Base-by-base conservation (phyloP, 1,140 invertebrate genomes). In the Cydia strobilella region DNA sequence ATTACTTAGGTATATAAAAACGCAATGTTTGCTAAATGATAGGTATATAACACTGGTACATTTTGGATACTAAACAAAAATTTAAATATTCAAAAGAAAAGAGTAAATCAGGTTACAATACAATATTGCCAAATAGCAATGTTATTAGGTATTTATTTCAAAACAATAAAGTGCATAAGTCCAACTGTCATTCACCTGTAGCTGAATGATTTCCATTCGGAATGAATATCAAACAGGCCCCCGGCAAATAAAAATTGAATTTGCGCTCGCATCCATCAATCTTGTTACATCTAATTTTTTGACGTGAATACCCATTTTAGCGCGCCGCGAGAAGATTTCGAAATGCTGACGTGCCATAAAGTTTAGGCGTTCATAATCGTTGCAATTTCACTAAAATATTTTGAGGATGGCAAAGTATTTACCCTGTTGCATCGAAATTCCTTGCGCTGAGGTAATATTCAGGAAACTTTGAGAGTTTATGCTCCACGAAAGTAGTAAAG, bases 281-380 rank as follows among this genome's bases (percentile, higher is more conserved):
- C 77, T 82, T 81, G 77, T 82, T 82, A 84, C 77, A 80, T 83
- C 75, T 78, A 84, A 81, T 86, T 82, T 84, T 84, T 79, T 78
- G 79, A 76, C 76, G 66, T 59, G 79, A 76, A 69, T 73, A 74
- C 74, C 74, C 73, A 80, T 82, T 82, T 79, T 72, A 82, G 79
- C 73, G 65, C 74, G 62, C 59, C 72, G 75, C 31, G 73, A 76
- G 77, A 51, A 76, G 76, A 81, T 86, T 84, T 84, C 73, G 76
- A 80, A 76, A 74, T 77, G 77, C 75, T 77, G n/a, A 79, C 54
- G 39, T 59, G 74, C 76, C 74, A 75, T 79, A 72, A 75, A 82
- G 72, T 35, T 78, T 79, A 74, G 75, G 31, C 65, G 5, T 35
- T 5, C 65, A 69, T 39, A 39, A 69, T 39, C 39, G 65, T 69